These are phyloP conservation scores for Pluvianellus socialis DNA, from an alignment of 2,113 vertebrate species.

Conservation along the genomic window DNA sequence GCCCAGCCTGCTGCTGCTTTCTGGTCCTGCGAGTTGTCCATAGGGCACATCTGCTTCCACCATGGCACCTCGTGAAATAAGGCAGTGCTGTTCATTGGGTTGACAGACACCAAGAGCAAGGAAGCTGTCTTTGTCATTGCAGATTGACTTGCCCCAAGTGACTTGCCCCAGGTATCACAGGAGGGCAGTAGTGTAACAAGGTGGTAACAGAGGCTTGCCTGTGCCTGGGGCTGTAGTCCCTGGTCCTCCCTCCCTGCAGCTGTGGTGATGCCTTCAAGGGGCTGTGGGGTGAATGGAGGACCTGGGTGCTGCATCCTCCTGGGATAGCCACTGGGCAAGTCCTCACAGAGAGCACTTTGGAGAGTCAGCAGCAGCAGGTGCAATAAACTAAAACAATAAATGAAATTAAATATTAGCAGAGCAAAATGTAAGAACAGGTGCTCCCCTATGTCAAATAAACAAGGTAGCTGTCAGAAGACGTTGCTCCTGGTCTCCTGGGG, in stretches of 20 bases:
- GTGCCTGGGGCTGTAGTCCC: background rate
- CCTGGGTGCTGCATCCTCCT: background rate
- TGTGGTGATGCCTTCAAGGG: background rate
- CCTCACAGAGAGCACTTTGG: background rate
- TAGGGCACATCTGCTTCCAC: accelerated
- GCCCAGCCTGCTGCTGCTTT: background rate
- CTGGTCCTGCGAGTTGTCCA: accelerated
- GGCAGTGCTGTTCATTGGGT: accelerated
- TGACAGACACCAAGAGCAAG: background rate
- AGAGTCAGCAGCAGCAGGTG: background rate
- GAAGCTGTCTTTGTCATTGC: background rate
- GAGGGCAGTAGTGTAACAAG: background rate
- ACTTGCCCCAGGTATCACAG: background rate
- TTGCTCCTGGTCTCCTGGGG: background rate
- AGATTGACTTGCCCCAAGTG: background rate
- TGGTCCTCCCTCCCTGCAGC: background rate
- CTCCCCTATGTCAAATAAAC: background rate
- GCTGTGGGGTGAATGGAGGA: background rate
- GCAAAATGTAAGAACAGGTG: background rate
- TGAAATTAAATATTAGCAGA: background rate
- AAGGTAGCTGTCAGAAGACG: background rate
- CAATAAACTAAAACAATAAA: background rate
- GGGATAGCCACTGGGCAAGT: background rate
- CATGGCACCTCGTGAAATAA: background rate
- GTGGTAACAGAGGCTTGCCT: background rate